Evolutionary conservation across 2,797 vertebrate genomes (phyloP).

Genomic region (Anabas testudineus): DNA sequence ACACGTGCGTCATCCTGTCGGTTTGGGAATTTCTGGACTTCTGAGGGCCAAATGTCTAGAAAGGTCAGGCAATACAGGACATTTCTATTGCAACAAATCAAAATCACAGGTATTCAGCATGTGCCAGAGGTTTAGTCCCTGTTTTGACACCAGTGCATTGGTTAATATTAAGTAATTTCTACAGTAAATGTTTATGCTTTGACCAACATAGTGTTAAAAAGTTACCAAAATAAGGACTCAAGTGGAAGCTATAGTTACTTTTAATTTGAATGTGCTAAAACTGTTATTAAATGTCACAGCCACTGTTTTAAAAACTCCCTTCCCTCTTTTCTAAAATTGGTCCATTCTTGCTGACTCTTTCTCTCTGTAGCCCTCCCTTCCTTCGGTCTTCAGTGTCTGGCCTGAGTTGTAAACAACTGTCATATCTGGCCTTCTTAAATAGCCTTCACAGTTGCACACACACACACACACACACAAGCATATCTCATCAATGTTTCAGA

Average conservation of each 20-base stretch:
- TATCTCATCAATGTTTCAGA: constrained; percentile 94
- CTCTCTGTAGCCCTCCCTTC: constrained; percentile 79
- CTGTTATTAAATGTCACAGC: too few species aligned
- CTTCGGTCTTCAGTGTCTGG: constrained; percentile 79
- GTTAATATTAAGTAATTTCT: neutral
- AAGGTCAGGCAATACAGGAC: constrained; percentile 17
- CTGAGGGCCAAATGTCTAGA: constrained; percentile 1
- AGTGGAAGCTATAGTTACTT: neutral
- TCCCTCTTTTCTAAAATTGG: neutral
- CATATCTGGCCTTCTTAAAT: constrained; percentile 92
- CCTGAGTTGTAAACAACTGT: constrained; percentile 91
- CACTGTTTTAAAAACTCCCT: too few species aligned
- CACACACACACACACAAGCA: constrained; percentile 47
- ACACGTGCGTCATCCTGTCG: constrained; percentile 14
- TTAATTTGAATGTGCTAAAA: too few species aligned
- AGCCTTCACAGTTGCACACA: constrained; percentile 77
- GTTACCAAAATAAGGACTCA: neutral
- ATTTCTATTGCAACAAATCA: neutral
- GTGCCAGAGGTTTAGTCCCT: neutral
- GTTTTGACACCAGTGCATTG: neutral
- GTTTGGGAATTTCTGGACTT: constrained; percentile 17
- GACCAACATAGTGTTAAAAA: neutral
- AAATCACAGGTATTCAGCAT: neutral
- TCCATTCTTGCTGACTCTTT: constrained; percentile 73
- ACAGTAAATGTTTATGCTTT: neutral